Percentiles rank a stretch among this genome's conserved stretches.
These are phyloP conservation scores for Phyllostomus discolor DNA, from an alignment of 2,113 vertebrate species.

Conservation along the genomic window DNA sequence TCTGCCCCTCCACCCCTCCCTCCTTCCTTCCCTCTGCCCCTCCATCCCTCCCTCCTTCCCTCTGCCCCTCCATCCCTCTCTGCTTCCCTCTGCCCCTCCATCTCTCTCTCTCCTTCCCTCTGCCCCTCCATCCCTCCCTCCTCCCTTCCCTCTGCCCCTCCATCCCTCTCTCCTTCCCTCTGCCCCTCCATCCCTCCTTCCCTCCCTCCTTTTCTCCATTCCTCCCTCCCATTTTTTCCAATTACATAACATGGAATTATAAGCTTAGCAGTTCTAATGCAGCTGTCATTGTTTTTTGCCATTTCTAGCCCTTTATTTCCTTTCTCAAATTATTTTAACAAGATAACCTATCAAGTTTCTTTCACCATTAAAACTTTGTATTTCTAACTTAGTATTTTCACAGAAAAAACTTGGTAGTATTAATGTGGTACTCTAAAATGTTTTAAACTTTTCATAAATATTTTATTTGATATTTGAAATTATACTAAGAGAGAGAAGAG, in stretches of 20 bases:
- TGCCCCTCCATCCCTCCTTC: too few species aligned
- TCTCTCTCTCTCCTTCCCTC: too few species aligned
- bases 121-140: too few species aligned
- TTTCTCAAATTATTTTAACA: not conserved
- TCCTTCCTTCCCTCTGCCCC: not conserved
- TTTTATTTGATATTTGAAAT: slow-evolving; percentile 2
- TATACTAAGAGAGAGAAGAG: not conserved
- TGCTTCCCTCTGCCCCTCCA: too few species aligned
- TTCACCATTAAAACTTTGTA: not conserved
- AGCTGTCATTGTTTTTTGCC: not conserved
- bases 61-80: too few species aligned
- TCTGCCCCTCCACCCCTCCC: too few species aligned
- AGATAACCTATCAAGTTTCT: not conserved
- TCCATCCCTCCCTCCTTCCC: not conserved
- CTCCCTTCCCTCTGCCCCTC: not conserved
- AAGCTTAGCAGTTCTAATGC: not conserved
- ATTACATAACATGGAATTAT: not conserved
- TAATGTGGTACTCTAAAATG: not conserved
- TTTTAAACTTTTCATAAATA: not conserved
- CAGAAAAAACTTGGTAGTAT: not conserved
- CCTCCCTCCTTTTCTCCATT: too few species aligned
- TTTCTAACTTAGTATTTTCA: not conserved
- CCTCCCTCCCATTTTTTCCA: not conserved
- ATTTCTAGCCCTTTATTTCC: not conserved
- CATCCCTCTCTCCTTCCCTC: too few species aligned